Base-by-base conservation (phyloP, 2,888 invertebrate genomes). In the Oscheius sp. region DNA sequence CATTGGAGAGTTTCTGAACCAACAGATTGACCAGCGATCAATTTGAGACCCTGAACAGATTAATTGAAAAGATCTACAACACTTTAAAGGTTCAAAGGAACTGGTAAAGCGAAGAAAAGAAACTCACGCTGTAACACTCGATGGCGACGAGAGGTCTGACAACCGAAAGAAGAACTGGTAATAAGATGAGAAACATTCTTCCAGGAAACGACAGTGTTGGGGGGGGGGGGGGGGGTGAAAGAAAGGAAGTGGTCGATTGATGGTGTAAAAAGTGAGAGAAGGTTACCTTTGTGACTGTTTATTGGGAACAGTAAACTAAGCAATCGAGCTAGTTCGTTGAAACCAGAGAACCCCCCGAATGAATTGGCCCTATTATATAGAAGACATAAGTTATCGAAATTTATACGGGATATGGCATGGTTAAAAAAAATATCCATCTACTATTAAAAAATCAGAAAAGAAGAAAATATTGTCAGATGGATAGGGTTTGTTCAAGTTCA, bases 1-100 rank as follows among this genome's bases (percentile, higher is more conserved):
- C 78, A 78, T 33, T 72, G 67, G 47, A 78, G 68, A 1, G 76
- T 78, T 2, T 71, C 67, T 1, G 67, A 63, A 17, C 78, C 78
- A 5, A 78, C 73, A 0, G 70, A 66, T 26, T 73, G 73, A 5
- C 78, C 78, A 28, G 76, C 68, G 20, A 78, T 71, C 38, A 78
- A 41, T 65, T 75, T 75, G 14, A 78, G 57, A 8, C 78, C 78
- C 78, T 78, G 33, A 17, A 69, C 17, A 30, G 20, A 14, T 3
- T 20, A 45, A 9, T 28, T 12, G 17, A 30, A 24, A 30, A 30
- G 14, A 22, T 6, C 24, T n/a, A 47, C 6, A 50, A 2, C 4
- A 14, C 26, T 24, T 50, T 50, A 5, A 3, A 4, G 54, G 22
- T 22, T 47, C 6, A 47, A 5, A 24, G 51, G 14, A 30, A 33